Base-by-base conservation (phyloP, 2,113 vertebrate genomes). In the Catagonus wagneri region DNA sequence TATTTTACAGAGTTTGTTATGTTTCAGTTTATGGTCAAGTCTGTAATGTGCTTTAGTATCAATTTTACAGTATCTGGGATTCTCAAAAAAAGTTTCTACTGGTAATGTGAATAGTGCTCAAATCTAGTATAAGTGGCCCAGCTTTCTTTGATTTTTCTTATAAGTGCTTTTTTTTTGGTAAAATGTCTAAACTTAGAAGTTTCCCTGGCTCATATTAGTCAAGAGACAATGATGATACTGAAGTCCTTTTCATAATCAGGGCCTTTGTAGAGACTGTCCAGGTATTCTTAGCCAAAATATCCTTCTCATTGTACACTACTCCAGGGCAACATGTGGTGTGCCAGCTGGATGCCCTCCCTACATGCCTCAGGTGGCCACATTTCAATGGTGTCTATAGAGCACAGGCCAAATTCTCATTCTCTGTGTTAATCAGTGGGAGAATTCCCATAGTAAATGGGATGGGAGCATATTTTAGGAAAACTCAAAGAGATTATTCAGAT, bases 291-390 rank as follows among this genome's bases (percentile, higher is more conserved):
- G 97, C 97, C 97, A 98, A 97, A 97, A 98, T 97, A 95, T 97
- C 93, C 56, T 56, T 97, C 93, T 97, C 89, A 97, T 94, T 98
- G 97, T 97, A 85, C 61, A 89, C 89, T 69, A 97, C 97, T 98
- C 97, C 97, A 97, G 97, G 97, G 97, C 97, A 97, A 94, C 97
- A 97, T 97, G 97, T 97, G 94, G 97, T 74, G 88, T 98, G 97
- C 97, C 97, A 98, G 97, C 97, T 98, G 97, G 97, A 97, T 98
- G 93, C 95, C 95, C 97, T 98, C 97, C 97, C 97, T 97, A 86
- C 96, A 96, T 97, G 97, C 97, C 97, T 98, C 97, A 98, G 97
- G 97, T 98, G 97, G 97, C 95, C 95, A 97, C 97, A 96, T 97
- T 98, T 98, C 97, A 98, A 98, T 98, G 96, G 97, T 96, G 97